These are phyloP conservation scores for Hippocampus zosterae DNA, from an alignment of 2,113 vertebrate species.

Conservation along the genomic window DNA sequence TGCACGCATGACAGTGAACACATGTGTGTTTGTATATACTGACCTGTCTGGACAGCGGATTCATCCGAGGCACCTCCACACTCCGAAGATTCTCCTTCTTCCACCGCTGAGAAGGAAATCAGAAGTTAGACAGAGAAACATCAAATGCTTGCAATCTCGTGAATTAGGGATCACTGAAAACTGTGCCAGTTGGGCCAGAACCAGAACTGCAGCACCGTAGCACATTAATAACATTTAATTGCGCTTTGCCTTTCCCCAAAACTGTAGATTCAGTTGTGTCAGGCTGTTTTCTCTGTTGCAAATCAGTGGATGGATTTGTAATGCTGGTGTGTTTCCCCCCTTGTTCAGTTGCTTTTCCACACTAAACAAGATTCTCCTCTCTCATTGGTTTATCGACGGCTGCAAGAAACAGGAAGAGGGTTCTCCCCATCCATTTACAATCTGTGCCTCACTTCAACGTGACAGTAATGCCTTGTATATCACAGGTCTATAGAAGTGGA, in stretches of 20 bases:
- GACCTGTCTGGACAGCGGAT: conserved; percentile 84
- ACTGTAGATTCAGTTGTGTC: too few relatives aligned
- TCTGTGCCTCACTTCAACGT: too few relatives aligned
- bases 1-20: conserved; percentile 57
- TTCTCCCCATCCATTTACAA: too few relatives aligned
- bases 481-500: too few relatives aligned
- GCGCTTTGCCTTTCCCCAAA: not conserved
- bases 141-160: not conserved
- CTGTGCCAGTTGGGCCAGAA: not conserved
- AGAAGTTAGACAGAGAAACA: conserved; percentile 16
- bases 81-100: conserved; percentile 91
- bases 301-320: too few relatives aligned
- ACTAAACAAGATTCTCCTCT: too few relatives aligned
- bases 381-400: too few relatives aligned
- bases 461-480: too few relatives aligned
- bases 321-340: too few relatives aligned
- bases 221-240: not conserved
- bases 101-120: conserved; percentile 72
- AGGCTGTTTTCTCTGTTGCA: too few relatives aligned
- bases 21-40: conserved; percentile 65
- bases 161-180: not conserved
- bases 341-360: too few relatives aligned
- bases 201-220: not conserved
- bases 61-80: conserved; percentile 89
- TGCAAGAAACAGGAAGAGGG: too few relatives aligned